Evolutionary conservation across 2,888 invertebrate genomes (phyloP), one percentile per base, ranked within the genome.

Genomic region (Tenthredo livida): DNA sequence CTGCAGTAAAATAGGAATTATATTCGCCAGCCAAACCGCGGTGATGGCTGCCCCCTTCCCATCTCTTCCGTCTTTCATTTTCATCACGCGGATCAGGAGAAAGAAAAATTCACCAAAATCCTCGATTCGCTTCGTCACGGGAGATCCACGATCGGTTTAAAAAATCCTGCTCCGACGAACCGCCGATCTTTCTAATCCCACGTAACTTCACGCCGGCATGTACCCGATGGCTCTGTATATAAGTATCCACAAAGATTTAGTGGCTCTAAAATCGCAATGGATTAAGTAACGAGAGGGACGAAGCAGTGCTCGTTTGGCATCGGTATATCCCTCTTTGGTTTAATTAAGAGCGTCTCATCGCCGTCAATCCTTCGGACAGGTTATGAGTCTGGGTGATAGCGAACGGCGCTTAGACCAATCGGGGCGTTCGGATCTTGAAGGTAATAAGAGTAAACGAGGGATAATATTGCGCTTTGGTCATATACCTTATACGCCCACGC

Each of bases 271-370:
- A 80, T 80, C 21, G 21, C 7, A 43, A 73, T 54, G 29, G 17
- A 54, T 17, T 29, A 33, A 54, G 77, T 77, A 50, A 54, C 50
- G 47, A 47, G 50, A 40, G 9, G 40, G 72, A 70, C 17, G 40
- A 7, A 21, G 47, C 9, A 67, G 10, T 25, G 40, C 15, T n/a
- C 17, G 70, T 72, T 29, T 54, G 77, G 77, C n/a, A 50, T 9
- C 12, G 43, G 73, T 43, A 73, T 77, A 43, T 77, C 29, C 33
- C 54, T 50, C 77, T 73, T 37, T 73, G 84, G 87, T 88, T 91
- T 90, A 91, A 91, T 91, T 90, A 91, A 91, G 88, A 87, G 84
- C 86, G 84, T 85, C 86, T 84, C 87, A 84, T 83, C 70, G 80
- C 75, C 85, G 84, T 86, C 87, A 85, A 86, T 88, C 87, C 85